phyloP scores from a whole-genome alignment of 2,888 invertebrate genomes.

The Neuroscelio doddi region DNA sequence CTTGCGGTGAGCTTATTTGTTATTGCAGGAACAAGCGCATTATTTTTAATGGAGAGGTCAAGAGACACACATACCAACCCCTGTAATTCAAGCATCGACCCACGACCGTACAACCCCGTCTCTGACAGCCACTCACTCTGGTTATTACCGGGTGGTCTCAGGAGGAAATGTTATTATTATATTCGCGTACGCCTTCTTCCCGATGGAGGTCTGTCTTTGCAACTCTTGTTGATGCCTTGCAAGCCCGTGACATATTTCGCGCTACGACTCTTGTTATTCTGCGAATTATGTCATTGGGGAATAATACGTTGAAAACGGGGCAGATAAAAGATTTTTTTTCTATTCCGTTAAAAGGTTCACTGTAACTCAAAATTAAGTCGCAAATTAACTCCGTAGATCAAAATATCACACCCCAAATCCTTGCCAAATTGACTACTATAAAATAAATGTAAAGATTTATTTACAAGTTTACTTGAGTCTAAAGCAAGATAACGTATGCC shows the following conservation, averaged over 20 bases:
- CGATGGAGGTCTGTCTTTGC: slow-evolving; percentile 52
- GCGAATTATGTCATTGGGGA: slow-evolving; percentile 12
- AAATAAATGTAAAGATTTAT: too few species aligned
- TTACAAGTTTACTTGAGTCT: neutral
- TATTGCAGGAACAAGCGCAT: too few species aligned
- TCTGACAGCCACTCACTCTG: slow-evolving; percentile 56
- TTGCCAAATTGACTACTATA: too few species aligned
- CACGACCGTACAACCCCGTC: slow-evolving; percentile 22
- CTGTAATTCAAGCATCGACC: slow-evolving; percentile 54
- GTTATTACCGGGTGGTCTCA: slow-evolving; percentile 62
- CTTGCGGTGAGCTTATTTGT: too few species aligned
- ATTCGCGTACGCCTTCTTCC: slow-evolving; percentile 53
- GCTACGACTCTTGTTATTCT: slow-evolving; percentile 3
- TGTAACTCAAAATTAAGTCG: too few species aligned
- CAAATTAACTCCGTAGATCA: too few species aligned
- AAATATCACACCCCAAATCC: too few species aligned
- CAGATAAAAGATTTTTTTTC: too few species aligned
- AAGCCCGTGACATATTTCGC: slow-evolving; percentile 22
- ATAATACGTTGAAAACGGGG: too few species aligned
- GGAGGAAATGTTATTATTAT: slow-evolving; percentile 63
- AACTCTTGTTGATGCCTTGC: slow-evolving; percentile 8
- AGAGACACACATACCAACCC: slow-evolving; percentile 26
- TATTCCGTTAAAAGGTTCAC: too few species aligned
- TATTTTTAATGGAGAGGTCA: slow-evolving; percentile 23
- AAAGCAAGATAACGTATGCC: slow-evolving; percentile 22